These are phyloP conservation scores for Spilarctia lutea DNA, from an alignment of 2,888 invertebrate genomes.

Conservation along the genomic window DNA sequence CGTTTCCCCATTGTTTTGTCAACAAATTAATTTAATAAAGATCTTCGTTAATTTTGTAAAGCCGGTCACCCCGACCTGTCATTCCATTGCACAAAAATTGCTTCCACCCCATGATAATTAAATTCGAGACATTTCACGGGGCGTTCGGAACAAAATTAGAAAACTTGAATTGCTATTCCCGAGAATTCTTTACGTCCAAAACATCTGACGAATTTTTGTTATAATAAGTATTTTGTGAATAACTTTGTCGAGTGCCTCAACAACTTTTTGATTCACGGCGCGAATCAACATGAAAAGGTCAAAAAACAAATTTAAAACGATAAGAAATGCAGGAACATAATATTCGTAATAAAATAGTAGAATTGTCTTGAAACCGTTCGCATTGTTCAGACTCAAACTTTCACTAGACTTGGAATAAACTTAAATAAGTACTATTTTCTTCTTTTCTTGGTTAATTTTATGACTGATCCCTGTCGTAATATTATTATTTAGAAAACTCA, in stretches of 20 bases:
- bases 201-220: conserved; percentile 55
- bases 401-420: not conserved
- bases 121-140: conserved; percentile 52
- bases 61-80: conserved; percentile 15
- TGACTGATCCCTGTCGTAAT: too few relatives aligned
- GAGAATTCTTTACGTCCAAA: conserved; percentile 53
- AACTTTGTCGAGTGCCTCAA: conserved; percentile 24
- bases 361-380: conserved; percentile 2
- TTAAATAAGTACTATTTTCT: not conserved
- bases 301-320: conserved; percentile 21
- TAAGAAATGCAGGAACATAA: conserved; percentile 15
- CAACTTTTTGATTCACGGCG: conserved; percentile 24
- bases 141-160: conserved; percentile 60
- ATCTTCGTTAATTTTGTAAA: conserved; percentile 21
- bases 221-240: conserved; percentile 42
- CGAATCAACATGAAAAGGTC: conserved; percentile 19
- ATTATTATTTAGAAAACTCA: too few relatives aligned
- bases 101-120: conserved; percentile 56
- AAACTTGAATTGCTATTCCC: conserved; percentile 58
- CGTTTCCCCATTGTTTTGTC: conserved; percentile 22
- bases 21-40: conserved; percentile 28
- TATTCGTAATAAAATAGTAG: not conserved
- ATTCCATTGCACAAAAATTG: conserved; percentile 31
- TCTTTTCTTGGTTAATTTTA: not conserved
- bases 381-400: conserved; percentile 1